phyloP scores from a whole-genome alignment of 2,888 invertebrate species.

The Hymenopus coronatus region DNA sequence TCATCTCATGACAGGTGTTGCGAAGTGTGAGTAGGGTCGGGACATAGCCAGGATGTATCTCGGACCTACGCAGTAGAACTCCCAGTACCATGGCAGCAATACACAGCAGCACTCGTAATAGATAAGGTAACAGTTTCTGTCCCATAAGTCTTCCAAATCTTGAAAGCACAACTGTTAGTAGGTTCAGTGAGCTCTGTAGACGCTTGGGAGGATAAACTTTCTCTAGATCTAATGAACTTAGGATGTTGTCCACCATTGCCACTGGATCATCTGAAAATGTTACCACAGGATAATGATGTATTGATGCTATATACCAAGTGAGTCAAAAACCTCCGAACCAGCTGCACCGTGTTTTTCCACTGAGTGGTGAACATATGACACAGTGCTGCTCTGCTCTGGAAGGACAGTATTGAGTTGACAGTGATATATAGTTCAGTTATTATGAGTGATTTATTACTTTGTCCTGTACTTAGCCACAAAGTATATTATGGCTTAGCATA shows the following conservation, averaged over 20 bases:
- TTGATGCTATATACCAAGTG: no score
- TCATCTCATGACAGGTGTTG: constrained; percentile 57
- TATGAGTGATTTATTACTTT: no score
- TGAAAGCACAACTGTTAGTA: constrained; percentile 72
- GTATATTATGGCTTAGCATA: no score
- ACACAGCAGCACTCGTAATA: constrained; percentile 70
- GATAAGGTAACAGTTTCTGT: constrained; percentile 60
- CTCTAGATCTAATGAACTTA: constrained; percentile 54
- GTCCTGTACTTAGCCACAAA: no score
- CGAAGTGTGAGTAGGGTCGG: constrained; percentile 64
- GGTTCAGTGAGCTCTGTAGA: constrained; percentile 71
- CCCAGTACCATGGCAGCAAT: constrained; percentile 64
- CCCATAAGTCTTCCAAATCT: constrained; percentile 79
- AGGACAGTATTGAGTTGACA: no score
- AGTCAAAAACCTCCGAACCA: no score
- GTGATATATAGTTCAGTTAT: no score
- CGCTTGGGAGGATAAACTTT: constrained; percentile 55
- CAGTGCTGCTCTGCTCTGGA: no score
- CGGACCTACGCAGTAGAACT: constrained; percentile 48
- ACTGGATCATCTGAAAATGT: constrained; percentile 50
- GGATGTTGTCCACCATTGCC: constrained; percentile 51
- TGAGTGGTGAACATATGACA: no score
- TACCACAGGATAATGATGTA: background rate
- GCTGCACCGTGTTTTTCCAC: no score
- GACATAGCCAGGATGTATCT: constrained; percentile 61